These are phyloP conservation scores for Kobus ellipsiprymnus DNA, from an alignment of 2,113 vertebrate genomes.

Conservation along the genomic window DNA sequence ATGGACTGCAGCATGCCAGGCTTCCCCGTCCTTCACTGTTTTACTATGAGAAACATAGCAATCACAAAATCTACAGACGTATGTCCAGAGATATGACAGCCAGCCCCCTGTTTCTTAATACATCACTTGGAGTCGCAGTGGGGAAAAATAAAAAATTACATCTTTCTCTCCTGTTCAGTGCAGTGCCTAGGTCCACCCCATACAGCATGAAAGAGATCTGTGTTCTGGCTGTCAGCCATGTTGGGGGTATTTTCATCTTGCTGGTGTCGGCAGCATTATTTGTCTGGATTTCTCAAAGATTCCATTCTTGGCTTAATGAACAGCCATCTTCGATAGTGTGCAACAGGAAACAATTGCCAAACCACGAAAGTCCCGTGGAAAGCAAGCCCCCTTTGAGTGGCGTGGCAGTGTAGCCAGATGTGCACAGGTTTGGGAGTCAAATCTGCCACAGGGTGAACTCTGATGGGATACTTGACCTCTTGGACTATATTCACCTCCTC, in stretches of 20 bases:
- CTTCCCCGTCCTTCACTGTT: background rate
- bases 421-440: background rate
- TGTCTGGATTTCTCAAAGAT: background rate
- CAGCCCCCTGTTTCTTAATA: background rate
- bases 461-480: background rate
- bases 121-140: background rate
- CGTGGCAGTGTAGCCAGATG: fast-evolving
- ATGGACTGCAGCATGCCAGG: background rate
- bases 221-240: background rate
- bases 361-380: background rate
- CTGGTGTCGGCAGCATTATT: background rate
- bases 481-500: background rate
- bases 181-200: background rate
- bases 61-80: background rate
- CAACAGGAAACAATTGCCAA: background rate
- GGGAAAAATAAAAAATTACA: background rate
- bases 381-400: background rate
- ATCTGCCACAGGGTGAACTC: background rate
- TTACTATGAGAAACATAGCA: background rate
- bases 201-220: background rate
- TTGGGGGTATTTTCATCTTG: background rate
- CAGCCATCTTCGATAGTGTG: background rate
- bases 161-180: background rate
- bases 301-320: background rate
- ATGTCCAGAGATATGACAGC: background rate